Evolutionary conservation across 2,888 invertebrate species (phyloP).

Genomic region (Aphodius granarius): DNA sequence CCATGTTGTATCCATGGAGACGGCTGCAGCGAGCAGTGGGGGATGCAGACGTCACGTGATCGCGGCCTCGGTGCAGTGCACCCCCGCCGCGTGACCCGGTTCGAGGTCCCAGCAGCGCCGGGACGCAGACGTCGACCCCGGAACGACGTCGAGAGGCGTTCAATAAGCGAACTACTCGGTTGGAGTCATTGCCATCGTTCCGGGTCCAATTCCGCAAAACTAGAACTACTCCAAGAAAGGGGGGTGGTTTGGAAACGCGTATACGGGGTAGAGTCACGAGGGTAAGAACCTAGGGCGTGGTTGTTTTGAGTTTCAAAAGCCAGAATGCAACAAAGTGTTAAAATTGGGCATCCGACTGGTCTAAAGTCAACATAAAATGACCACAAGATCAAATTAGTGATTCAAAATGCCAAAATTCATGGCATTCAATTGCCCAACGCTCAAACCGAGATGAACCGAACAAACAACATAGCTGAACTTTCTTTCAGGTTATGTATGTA

Average conservation of each 20-base stretch:
- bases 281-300: background rate
- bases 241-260: background rate
- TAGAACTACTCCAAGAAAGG: background rate
- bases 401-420: too few species aligned
- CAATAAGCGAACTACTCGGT: slow-evolving; percentile 1
- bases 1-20: slow-evolving; percentile 37
- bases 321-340: background rate
- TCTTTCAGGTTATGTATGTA: background rate
- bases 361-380: background rate
- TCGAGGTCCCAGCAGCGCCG: slow-evolving; percentile 47
- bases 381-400: too few species aligned
- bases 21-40: slow-evolving; percentile 40
- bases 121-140: slow-evolving; percentile 50
- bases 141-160: slow-evolving; percentile 22
- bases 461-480: too few species aligned
- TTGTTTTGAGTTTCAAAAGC: background rate
- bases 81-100: slow-evolving; percentile 43
- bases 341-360: background rate
- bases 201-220: background rate
- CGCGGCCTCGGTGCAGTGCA: slow-evolving; percentile 31
- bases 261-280: background rate
- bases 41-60: slow-evolving; percentile 44
- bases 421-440: too few species aligned
- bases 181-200: background rate
- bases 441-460: too few species aligned